A percentile compares a stretch with the other conserved stretches of the same genome.
Conservation (phyloP, 1,140 invertebrate genomes). For the Drosophila gunungcola region DNA sequence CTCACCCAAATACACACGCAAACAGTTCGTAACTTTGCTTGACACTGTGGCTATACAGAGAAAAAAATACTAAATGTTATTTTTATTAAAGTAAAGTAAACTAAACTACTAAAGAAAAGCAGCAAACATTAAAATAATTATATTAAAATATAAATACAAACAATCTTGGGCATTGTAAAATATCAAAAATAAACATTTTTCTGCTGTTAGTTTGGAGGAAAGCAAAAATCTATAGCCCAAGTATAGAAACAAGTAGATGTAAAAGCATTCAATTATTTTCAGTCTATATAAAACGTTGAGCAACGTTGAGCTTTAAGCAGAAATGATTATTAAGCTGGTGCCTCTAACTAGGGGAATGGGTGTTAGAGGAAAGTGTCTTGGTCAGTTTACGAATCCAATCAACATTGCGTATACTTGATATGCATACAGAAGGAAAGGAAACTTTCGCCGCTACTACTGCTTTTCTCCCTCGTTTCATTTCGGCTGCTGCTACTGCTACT, state of each 20-base stretch:
- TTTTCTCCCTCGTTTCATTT: slow-evolving; percentile 24
- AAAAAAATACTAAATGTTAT: neutral
- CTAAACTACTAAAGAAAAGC: too few relatives aligned
- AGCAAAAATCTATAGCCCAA: too few relatives aligned
- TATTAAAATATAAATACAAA: too few relatives aligned
- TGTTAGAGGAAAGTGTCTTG: slow-evolving; percentile 20
- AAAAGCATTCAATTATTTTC: neutral
- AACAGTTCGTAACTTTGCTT: slow-evolving; percentile 2
- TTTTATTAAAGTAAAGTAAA: too few relatives aligned
- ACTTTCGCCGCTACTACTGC: slow-evolving; percentile 14
- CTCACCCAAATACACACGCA: slow-evolving; percentile 4
- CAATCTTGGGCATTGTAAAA: too few relatives aligned
- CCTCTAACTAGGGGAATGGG: slow-evolving; percentile 10
- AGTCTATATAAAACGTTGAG: neutral
- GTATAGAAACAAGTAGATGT: too few relatives aligned
- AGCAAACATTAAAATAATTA: too few relatives aligned
- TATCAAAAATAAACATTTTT: too few relatives aligned
- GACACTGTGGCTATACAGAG: slow-evolving; percentile 6
- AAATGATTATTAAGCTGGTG: slow-evolving; percentile 39
- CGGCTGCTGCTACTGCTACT: slow-evolving; percentile 35
- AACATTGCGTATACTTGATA: slow-evolving; percentile 76
- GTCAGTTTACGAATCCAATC: slow-evolving; percentile 74
- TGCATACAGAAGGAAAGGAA: slow-evolving; percentile 50
- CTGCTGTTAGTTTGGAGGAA: too few relatives aligned
- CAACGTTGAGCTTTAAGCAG: slow-evolving; percentile 17